Base-by-base conservation (phyloP, 2,888 invertebrate genomes). In the Drosophila rellima region DNA sequence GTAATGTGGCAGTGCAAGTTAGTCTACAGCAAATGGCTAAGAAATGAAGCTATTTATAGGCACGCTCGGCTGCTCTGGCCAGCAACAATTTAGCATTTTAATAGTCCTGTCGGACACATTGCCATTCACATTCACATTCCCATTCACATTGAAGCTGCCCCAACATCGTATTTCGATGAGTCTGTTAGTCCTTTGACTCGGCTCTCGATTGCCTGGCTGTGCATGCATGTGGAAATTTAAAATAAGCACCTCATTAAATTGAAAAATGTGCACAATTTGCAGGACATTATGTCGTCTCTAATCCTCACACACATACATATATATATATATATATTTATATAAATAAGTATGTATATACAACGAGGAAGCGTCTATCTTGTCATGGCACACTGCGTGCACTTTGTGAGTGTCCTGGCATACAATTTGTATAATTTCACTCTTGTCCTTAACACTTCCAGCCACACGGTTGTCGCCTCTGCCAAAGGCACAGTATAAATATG, bases 181-280 rank as follows among this genome's bases (percentile, higher is more conserved):
- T 15, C 39, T 29, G 56, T 39, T 39, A 66, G 50, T 65, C 40
- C 18, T 54, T 52, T 23, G 45, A 26, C 62, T 48, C 18, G 29
- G 45, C 23, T 48, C n/a, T 65, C 35, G 39, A 44, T 57, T 68
- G 40, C 44, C 64, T 68, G 47, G 15, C 33, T 59, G 55, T 40
- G 70, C 81, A 78, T 74, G 75, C 78, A 80, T 78, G 90, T 89
- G 84, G 78, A 90, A 87, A 82, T 90, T 85, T 80, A 78, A 82
- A 90, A 90, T 84, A 87, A 90, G 89, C 87, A 89, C 80, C 90
- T 89, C 89, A 89, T 89, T 89, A 89, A 90, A 90, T 87, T 90
- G 89, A 90, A 88, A 90, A 88, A 89, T 85, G 83, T 82, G 70
- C 74, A 73, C 87, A 89, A 86, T 86, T 88, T 90, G 74, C 80